phyloP scores from a whole-genome alignment of 1,140 invertebrate species.

The Penaeus chinensis region DNA sequence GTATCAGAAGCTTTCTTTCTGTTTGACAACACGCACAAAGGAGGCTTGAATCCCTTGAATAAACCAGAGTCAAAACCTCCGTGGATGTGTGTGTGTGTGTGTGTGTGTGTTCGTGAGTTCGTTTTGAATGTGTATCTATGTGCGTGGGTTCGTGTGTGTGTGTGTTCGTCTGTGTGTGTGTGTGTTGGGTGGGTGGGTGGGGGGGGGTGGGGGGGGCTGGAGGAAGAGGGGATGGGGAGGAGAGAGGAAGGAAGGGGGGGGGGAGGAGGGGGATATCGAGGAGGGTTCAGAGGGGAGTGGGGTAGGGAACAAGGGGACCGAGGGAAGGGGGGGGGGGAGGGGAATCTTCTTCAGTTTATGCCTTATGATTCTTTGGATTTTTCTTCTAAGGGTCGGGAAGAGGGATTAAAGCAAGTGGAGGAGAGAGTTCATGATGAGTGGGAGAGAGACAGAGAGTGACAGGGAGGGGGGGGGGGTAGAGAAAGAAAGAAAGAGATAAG shows the following conservation, averaged over 20 bases:
- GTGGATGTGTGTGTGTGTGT: too few species aligned
- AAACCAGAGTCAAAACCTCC: conserved; percentile 35
- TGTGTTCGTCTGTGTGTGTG: too few species aligned
- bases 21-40: conserved; percentile 48
- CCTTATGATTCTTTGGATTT: background rate
- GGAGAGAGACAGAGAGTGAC: conserved; percentile 9
- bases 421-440: background rate
- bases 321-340: background rate
- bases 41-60: conserved; percentile 30
- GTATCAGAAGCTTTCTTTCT: conserved; percentile 16
- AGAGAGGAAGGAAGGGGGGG: background rate
- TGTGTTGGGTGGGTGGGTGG: too few species aligned
- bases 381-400: too few species aligned
- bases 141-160: too few species aligned
- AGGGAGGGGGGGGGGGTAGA: background rate
- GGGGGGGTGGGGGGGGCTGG: too few species aligned
- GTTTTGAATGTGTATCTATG: too few species aligned
- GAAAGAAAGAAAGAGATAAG: too few species aligned
- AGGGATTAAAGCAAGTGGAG: background rate
- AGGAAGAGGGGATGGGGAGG: too few species aligned
- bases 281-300: background rate
- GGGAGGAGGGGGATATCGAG: background rate
- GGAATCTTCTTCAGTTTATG: background rate
- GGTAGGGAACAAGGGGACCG: background rate
- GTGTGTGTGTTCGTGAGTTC: too few species aligned